These are phyloP conservation scores for Xenopus borealis DNA, from an alignment of 2,113 vertebrate genomes.

Conservation along the genomic window DNA sequence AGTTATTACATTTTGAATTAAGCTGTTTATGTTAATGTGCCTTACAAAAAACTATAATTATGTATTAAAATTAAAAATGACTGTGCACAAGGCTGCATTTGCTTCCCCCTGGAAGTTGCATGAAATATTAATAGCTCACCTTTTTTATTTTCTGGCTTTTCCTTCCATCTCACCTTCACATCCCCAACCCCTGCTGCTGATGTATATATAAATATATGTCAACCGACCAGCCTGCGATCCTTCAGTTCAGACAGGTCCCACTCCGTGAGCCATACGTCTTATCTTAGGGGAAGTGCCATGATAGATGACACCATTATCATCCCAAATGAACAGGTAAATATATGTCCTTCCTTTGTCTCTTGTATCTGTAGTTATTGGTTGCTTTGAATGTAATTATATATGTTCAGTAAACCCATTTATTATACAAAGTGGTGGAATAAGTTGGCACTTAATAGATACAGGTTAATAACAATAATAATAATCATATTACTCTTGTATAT, in stretches of 20 bases:
- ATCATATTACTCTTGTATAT: no score
- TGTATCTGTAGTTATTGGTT: no score
- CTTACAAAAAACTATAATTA: no score
- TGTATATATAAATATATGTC: conserved; percentile 59
- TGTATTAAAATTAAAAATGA: no score
- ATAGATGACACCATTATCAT: conserved; percentile 81
- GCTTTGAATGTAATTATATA: no score
- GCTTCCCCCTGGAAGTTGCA: conserved; percentile 67
- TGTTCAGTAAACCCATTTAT: no score
- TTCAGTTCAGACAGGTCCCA: conserved; percentile 94
- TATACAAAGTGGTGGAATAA: no score
- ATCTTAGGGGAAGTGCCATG: conserved; percentile 80
- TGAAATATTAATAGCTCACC: conserved; percentile 68
- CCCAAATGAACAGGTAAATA: conserved; percentile 80
- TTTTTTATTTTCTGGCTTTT: conserved; percentile 61
- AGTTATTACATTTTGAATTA: no score
- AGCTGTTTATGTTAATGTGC: no score
- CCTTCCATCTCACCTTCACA: conserved; percentile 61
- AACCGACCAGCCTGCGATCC: conserved; percentile 75
- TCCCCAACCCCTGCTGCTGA: conserved; percentile 58
- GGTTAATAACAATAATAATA: no score
- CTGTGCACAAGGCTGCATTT: background rate
- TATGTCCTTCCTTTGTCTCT: background rate
- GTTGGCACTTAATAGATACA: no score
- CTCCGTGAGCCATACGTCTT: conserved; percentile 84